Evolutionary conservation across 2,888 invertebrate species (phyloP).

Genomic region (Drosophila kuntzei): DNA sequence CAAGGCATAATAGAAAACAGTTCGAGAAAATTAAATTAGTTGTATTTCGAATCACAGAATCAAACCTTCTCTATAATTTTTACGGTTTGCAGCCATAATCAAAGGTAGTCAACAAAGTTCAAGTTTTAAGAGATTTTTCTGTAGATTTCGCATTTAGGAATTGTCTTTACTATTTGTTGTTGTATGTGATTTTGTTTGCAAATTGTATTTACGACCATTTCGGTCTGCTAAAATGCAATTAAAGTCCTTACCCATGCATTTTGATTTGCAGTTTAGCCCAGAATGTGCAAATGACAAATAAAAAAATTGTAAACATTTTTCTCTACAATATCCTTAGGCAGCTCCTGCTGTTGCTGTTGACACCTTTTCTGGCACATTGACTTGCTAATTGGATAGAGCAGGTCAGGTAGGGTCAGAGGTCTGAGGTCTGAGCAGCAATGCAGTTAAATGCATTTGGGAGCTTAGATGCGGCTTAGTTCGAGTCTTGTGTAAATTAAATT

Average conservation of each 20-base stretch:
- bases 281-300: slow-evolving; percentile 17
- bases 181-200: slow-evolving; percentile 6
- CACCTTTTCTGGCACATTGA: slow-evolving; percentile 56
- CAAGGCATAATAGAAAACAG: too few relatives aligned
- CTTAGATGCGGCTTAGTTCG: slow-evolving; percentile 45
- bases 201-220: slow-evolving; percentile 26
- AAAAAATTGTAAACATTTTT: slow-evolving; percentile 13
- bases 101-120: neutral
- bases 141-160: neutral
- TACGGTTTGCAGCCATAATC: neutral
- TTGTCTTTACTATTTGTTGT: neutral
- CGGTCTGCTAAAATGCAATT: slow-evolving; percentile 39
- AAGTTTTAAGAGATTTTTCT: neutral
- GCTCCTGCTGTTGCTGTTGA: slow-evolving; percentile 26
- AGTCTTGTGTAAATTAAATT: slow-evolving; percentile 72
- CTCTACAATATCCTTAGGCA: slow-evolving; percentile 15
- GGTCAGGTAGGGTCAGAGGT: slow-evolving; percentile 3
- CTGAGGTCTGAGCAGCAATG: neutral
- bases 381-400: slow-evolving; percentile 48
- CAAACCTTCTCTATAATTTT: too few relatives aligned
- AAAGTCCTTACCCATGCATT: slow-evolving; percentile 33
- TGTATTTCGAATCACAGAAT: too few relatives aligned
- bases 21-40: neutral
- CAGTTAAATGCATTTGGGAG: slow-evolving; percentile 44
- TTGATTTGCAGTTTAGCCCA: slow-evolving; percentile 27